Percentiles rank a stretch among this genome's conserved stretches.
Evolutionary conservation across 1,140 invertebrate genomes (phyloP).

Genomic region (Cryptotermes secundus): DNA sequence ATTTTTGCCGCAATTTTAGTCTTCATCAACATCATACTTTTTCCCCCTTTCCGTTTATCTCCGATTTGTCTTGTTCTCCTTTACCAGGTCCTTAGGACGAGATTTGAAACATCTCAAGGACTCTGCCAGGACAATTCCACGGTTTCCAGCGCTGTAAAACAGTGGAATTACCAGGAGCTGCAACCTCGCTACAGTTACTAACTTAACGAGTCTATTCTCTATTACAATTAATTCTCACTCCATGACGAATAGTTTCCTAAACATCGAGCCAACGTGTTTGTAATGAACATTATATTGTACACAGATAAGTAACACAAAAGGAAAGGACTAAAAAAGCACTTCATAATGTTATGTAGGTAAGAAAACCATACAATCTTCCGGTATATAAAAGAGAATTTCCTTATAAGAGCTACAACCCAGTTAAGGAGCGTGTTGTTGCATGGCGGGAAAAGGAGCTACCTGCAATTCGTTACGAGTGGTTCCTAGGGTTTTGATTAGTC

Average conservation of each 20-base stretch:
- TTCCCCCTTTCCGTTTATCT: too few species aligned
- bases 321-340: not conserved
- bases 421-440: not conserved
- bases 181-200: not conserved
- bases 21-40: too few species aligned
- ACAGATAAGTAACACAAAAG: not conserved
- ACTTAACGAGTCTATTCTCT: not conserved
- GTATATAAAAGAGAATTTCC: constrained; percentile 18
- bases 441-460: not conserved
- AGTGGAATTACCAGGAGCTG: too few species aligned
- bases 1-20: too few species aligned
- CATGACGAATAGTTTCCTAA: not conserved
- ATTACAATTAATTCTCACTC: not conserved
- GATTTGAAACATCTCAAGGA: too few species aligned
- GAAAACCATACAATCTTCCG: constrained; percentile 4
- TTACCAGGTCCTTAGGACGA: too few species aligned
- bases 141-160: too few species aligned
- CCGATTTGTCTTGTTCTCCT: too few species aligned
- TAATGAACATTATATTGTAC: not conserved
- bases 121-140: too few species aligned
- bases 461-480: not conserved
- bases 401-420: not conserved
- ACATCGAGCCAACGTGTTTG: not conserved
- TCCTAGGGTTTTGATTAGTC: not conserved
- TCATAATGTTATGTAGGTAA: constrained; percentile 17